These are phyloP conservation scores for Malurus elegans DNA, from an alignment of 2,113 vertebrate genomes.

Conservation along the genomic window DNA sequence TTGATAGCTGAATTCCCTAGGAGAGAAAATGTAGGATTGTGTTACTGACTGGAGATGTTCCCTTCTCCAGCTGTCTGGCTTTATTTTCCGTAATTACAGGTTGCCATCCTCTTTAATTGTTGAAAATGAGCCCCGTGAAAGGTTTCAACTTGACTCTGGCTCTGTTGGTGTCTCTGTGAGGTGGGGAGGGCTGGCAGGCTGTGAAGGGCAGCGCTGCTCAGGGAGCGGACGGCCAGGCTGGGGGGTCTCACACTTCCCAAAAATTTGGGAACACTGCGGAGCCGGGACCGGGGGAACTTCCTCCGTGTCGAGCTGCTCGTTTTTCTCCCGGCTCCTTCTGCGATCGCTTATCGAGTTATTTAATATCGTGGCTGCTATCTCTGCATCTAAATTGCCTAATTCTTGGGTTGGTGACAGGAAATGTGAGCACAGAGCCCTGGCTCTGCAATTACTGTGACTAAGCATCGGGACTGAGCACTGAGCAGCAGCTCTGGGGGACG, in stretches of 20 bases:
- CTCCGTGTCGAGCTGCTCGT: not conserved
- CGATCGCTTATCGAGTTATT: not conserved
- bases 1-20: not conserved
- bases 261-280: not conserved
- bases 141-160: constrained; percentile 3
- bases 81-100: constrained; percentile 49
- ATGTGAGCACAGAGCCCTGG: constrained; percentile 10
- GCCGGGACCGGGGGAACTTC: not conserved
- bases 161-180: not conserved
- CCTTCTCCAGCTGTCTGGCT: constrained; percentile 5
- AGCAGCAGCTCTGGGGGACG: not conserved
- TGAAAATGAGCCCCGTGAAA: not conserved
- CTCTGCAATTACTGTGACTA: constrained; percentile 37
- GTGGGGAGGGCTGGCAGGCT: not conserved
- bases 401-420: constrained; percentile 45
- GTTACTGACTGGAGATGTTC: constrained; percentile 19
- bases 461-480: not conserved
- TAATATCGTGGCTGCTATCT: constrained; percentile 27
- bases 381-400: constrained; percentile 41
- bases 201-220: not conserved
- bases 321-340: not conserved
- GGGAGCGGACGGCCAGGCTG: not conserved
- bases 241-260: rapidly evolving
- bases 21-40: not conserved
- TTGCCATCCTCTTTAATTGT: constrained; percentile 43